A percentile compares a stretch with the other conserved stretches of the same genome.
phyloP scores from a whole-genome alignment of 2,888 invertebrate species.

The Eledone cirrhosa region DNA sequence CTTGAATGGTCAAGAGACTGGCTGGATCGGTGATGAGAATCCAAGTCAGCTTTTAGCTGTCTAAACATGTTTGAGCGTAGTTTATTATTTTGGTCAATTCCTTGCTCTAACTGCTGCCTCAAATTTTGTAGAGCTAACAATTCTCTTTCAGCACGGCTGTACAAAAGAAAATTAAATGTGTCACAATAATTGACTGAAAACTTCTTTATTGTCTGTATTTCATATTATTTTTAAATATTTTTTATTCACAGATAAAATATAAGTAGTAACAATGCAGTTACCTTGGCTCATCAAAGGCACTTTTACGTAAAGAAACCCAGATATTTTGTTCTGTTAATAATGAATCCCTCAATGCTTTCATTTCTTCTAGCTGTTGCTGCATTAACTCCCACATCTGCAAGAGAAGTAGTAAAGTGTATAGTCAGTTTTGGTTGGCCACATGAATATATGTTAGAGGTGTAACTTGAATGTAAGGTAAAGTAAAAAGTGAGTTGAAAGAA shows the following conservation, averaged over 20 bases:
- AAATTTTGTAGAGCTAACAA: conserved; percentile 42
- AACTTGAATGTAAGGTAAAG: too few species aligned
- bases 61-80: conserved; percentile 35
- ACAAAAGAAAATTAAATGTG: neutral
- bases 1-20: conserved; percentile 26
- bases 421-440: too few species aligned
- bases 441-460: too few species aligned
- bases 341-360: conserved; percentile 36
- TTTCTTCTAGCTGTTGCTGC: conserved; percentile 41
- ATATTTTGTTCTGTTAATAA: conserved; percentile 40
- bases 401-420: neutral
- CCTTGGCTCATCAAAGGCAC: neutral
- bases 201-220: too few species aligned
- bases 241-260: too few species aligned
- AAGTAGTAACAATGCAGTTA: neutral
- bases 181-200: too few species aligned
- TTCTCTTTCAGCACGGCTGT: conserved; percentile 36
- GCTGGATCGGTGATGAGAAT: conserved; percentile 26
- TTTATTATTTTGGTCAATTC: conserved; percentile 44
- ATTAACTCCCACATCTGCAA: conserved; percentile 38
- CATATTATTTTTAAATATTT: too few species aligned
- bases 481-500: too few species aligned
- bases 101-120: conserved; percentile 43
- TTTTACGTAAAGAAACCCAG: conserved; percentile 18
- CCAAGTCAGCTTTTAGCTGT: conserved; percentile 20